Conservation (phyloP, 2,888 invertebrate genomes). For the Abrostola tripartita region DNA sequence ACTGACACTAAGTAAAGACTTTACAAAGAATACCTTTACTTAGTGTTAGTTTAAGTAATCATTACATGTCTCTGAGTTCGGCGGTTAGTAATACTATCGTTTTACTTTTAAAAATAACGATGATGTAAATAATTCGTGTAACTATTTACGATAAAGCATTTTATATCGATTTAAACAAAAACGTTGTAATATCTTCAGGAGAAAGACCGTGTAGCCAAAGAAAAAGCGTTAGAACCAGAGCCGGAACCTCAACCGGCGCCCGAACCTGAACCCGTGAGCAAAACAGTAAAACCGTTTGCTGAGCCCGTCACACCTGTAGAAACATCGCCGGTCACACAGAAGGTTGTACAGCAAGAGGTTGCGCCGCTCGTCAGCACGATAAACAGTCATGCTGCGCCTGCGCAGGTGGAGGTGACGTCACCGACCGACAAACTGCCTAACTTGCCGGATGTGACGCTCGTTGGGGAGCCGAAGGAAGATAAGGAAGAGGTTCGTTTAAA, state of each 20-base stretch:
- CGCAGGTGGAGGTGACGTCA: constrained; percentile 29
- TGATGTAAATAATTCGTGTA: too few species aligned
- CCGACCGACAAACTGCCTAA: constrained; percentile 55
- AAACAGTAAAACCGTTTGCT: constrained; percentile 10
- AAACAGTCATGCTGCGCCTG: constrained; percentile 15
- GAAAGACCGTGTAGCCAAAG: constrained; percentile 72
- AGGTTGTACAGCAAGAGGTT: constrained; percentile 20
- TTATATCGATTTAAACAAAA: neutral
- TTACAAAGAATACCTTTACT: too few species aligned
- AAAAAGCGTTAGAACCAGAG: constrained; percentile 44
- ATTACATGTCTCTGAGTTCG: too few species aligned
- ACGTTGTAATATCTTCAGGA: constrained; percentile 61
- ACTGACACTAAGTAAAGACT: too few species aligned
- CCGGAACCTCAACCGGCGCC: constrained; percentile 41
- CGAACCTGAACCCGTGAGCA: constrained; percentile 12
- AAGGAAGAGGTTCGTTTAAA: constrained; percentile 72
- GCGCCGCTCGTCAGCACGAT: constrained; percentile 9
- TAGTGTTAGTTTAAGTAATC: too few species aligned
- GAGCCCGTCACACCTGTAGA: constrained; percentile 1
- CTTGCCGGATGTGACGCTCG: constrained; percentile 79
- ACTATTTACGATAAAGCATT: too few species aligned
- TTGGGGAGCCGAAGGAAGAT: constrained; percentile 74
- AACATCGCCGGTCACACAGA: neutral
- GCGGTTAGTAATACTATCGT: too few species aligned
- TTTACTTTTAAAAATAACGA: too few species aligned